Percentiles rank a stretch among this genome's conserved stretches.
phyloP scores from a whole-genome alignment of 2,113 vertebrate genomes.

The Eclectus roratus region DNA sequence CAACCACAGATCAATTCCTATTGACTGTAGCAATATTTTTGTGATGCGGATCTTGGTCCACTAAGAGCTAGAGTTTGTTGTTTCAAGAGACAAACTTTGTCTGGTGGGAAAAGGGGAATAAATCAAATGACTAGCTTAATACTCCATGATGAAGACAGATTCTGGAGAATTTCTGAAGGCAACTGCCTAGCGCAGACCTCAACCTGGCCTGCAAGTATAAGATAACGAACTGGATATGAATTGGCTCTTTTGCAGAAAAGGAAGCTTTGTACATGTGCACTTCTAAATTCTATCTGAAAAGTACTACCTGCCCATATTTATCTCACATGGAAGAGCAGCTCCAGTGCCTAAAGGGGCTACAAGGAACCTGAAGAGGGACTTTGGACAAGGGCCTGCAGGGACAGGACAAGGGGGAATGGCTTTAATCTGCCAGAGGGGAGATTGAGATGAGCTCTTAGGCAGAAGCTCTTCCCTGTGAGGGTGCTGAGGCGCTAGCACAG shows the following conservation, averaged over 20 bases:
- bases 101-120: accelerated
- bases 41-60: not conserved
- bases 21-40: not conserved
- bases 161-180: not conserved
- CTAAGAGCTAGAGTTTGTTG: not conserved
- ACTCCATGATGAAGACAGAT: not conserved
- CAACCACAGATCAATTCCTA: not conserved
- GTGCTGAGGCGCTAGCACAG: not conserved
- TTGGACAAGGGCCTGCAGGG: not conserved
- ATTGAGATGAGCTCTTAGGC: not conserved
- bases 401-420: not conserved
- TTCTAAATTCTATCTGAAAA: conserved; percentile 23
- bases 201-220: not conserved
- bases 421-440: not conserved
- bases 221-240: not conserved
- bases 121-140: not conserved
- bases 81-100: not conserved
- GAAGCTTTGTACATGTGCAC: not conserved
- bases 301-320: not conserved
- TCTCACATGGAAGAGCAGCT: not conserved
- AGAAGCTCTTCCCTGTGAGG: not conserved
- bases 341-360: not conserved
- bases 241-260: not conserved
- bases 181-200: not conserved
- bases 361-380: not conserved